Evolutionary conservation across 2,113 vertebrate species (phyloP).

Genomic region (Apodemus sylvaticus): DNA sequence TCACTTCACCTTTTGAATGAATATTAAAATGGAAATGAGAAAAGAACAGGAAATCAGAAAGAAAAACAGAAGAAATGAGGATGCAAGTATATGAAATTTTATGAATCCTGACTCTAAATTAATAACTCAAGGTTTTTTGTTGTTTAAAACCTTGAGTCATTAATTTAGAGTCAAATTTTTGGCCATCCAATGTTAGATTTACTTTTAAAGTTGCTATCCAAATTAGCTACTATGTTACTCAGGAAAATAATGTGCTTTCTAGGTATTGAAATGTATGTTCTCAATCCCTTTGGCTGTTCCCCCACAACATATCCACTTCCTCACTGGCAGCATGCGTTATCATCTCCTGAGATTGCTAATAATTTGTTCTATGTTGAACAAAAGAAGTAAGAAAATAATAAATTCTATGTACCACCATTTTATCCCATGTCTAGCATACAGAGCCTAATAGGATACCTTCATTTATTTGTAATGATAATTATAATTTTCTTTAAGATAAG

Average conservation of each 20-base stretch:
- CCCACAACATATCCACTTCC: neutral
- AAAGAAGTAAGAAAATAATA: neutral
- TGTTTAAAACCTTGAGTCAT: no score
- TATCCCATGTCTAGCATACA: neutral
- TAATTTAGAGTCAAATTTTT: no score
- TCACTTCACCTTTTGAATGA: slow-evolving; percentile 25
- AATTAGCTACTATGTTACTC: neutral
- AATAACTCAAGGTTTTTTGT: neutral
- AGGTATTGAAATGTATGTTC: slow-evolving; percentile 21
- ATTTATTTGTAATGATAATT: slow-evolving; percentile 3
- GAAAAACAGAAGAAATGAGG: slow-evolving; percentile 1
- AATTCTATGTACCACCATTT: neutral
- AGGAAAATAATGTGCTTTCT: slow-evolving; percentile 12
- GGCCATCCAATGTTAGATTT: slow-evolving; percentile 7
- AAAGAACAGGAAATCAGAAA: neutral
- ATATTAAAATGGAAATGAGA: neutral
- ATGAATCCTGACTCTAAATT: neutral
- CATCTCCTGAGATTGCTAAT: neutral
- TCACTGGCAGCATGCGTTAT: neutral
- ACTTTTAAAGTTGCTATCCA: neutral
- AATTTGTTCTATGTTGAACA: slow-evolving; percentile 29
- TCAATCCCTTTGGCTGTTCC: slow-evolving; percentile 20
- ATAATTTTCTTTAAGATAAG: neutral
- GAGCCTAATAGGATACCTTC: slow-evolving; percentile 19
- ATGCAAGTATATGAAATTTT: neutral